A percentile compares a stretch with the other conserved stretches of the same genome.
Evolutionary conservation across 1,140 invertebrate species (phyloP).

Genomic region (Philaenus spumarius): DNA sequence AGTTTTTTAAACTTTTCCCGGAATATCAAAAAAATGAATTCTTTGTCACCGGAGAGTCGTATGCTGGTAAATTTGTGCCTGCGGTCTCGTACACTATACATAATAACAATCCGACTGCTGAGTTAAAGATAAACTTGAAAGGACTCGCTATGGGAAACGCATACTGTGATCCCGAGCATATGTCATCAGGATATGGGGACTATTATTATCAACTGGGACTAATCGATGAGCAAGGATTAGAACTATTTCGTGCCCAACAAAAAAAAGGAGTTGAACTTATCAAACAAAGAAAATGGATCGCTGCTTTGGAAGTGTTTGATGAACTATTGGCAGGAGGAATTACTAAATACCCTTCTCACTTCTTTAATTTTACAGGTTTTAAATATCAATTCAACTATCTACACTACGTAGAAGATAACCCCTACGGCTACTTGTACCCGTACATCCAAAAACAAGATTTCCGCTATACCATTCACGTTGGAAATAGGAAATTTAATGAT

Average conservation of each 20-base stretch:
- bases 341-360: slow-evolving; percentile 35
- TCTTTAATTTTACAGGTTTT: slow-evolving; percentile 72
- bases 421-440: slow-evolving; percentile 37
- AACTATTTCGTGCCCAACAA: slow-evolving; percentile 5
- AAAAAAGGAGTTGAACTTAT: slow-evolving; percentile 15
- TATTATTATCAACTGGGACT: slow-evolving; percentile 58
- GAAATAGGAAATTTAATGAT: slow-evolving; percentile 49
- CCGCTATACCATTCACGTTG: slow-evolving; percentile 73
- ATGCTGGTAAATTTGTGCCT: slow-evolving; percentile 51
- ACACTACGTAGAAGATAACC: slow-evolving; percentile 27
- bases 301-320: slow-evolving; percentile 22
- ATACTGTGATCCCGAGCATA: slow-evolving; percentile 54
- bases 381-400: slow-evolving; percentile 76
- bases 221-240: slow-evolving; percentile 44
- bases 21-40: slow-evolving; percentile 28
- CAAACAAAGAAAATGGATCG: slow-evolving; percentile 11
- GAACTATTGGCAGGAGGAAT: slow-evolving; percentile 19
- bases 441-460: slow-evolving; percentile 53
- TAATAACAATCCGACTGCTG: slow-evolving; percentile 22
- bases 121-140: slow-evolving; percentile 32
- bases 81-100: slow-evolving; percentile 46
- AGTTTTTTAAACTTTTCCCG: slow-evolving; percentile 62
- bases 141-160: slow-evolving; percentile 59
- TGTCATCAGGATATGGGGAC: slow-evolving; percentile 51
- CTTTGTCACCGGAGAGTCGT: slow-evolving; percentile 46